phyloP scores from a whole-genome alignment of 2,888 invertebrate species.

The Lasius platythorax region DNA sequence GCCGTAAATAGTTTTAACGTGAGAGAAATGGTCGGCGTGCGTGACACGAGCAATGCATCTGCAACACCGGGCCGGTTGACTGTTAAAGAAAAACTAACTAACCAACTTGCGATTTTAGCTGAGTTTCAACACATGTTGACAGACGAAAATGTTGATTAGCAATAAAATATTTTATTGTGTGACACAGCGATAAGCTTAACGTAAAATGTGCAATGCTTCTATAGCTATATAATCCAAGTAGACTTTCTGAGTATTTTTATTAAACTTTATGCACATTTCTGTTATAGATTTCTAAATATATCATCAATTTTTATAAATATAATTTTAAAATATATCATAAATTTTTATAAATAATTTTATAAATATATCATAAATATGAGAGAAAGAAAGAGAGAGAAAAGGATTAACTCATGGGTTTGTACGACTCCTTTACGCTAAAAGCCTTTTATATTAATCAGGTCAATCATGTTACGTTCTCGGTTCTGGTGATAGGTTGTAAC shows the following conservation, averaged over 20 bases:
- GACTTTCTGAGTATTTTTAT: neutral
- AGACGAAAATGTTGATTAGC: conserved; percentile 4
- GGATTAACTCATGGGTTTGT: neutral
- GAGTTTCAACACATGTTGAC: neutral
- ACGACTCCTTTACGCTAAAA: neutral
- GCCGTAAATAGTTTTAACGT: conserved; percentile 75
- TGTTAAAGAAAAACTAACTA: conserved; percentile 23
- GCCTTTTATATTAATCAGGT: conserved; percentile 24
- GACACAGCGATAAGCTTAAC: neutral
- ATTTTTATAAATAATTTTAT: neutral
- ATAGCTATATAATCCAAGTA: neutral
- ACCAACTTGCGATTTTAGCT: conserved; percentile 22
- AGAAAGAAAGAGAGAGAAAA: neutral
- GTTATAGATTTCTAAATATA: neutral
- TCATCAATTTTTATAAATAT: neutral
- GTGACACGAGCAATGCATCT: conserved; percentile 51
- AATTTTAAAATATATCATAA: neutral
- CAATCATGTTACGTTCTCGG: neutral
- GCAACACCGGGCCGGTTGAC: neutral
- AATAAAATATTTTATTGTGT: neutral
- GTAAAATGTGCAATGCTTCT: neutral
- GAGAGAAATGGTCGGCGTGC: conserved; percentile 70
- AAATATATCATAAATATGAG: neutral
- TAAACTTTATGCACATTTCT: neutral
- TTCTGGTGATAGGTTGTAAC: neutral